Evolutionary conservation across 2,888 invertebrate species (phyloP).

Genomic region (Timema cristinae): DNA sequence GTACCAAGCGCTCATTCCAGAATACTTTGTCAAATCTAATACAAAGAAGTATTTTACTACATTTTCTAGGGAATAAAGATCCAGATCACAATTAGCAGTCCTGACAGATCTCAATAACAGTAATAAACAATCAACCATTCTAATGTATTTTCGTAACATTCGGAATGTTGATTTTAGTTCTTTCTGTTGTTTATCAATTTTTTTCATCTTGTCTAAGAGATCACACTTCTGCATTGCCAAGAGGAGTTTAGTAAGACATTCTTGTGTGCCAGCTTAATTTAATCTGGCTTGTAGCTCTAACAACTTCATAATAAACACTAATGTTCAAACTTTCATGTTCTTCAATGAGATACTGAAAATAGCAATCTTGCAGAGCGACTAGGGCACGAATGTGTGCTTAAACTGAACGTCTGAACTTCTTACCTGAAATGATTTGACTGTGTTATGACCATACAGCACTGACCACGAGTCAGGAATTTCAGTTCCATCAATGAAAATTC

Average conservation of each 20-base stretch:
- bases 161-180: no score
- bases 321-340: not conserved
- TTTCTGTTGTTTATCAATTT: not conserved
- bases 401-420: conserved; percentile 14
- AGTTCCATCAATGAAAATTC: conserved; percentile 14
- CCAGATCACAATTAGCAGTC: no score
- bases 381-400: conserved; percentile 14
- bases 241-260: no score
- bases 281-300: not conserved
- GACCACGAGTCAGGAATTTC: conserved; percentile 14
- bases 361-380: conserved; percentile 11
- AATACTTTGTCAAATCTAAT: no score
- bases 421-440: conserved; percentile 15
- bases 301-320: not conserved
- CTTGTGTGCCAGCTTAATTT: not conserved
- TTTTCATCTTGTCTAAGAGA: not conserved
- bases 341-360: conserved; percentile 4
- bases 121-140: no score
- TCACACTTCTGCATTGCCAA: conserved; percentile 1
- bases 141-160: no score
- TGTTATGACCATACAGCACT: conserved; percentile 14
- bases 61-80: no score
- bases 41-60: no score
- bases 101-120: not conserved
- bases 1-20: no score